Base-by-base conservation (phyloP, 92 coral and sea anemone species). In the Montipora capitata region DNA sequence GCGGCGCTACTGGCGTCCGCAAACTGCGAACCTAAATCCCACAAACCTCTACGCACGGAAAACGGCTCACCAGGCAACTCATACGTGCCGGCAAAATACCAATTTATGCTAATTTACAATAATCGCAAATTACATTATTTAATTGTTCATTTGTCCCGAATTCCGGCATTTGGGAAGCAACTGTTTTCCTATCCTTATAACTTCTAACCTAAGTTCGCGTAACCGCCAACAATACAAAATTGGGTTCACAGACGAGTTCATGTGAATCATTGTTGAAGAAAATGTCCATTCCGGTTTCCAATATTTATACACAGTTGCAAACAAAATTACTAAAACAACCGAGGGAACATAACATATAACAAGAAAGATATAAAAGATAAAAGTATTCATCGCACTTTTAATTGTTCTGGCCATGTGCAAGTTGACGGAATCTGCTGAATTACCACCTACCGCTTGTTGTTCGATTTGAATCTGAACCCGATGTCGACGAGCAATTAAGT, bases 171-270 rank as follows among this genome's bases (percentile, higher is more conserved):
- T 27, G 35, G 35, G 35, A 27, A 27, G 35, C 35, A 27, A 27
- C 35, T 27, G 35, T 27, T 27, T 27, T 27, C 35, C 35, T 27
- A 27, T 27, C 35, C 35, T 27, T 27, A 27, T 27, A 27, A 27
- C 35, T 27, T 27, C 35, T 27, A 27, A 14, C 10, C 85, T 73
- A 5, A 80, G 58, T 1, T 80, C 75, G 10, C 15, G 65, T 5
- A 18, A 45, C 20, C 85, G 75, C 85, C 85, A 80, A 8, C 66
- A 80, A 51, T 48, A 67, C 49, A 80, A 11, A 38, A 67, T 45
- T 45, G 85, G 85, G 14, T 80, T 68, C 0, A 80, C 49, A 1
- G 85, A 48, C 8, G 85, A 80, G 10, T 80, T 67, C 63, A 68
- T n/a, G 12, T 48, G 67, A 8, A 42, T 35, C 9, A 80, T 20